Conservation (phyloP, 1,140 invertebrate species). For the Lordiphosa mommai region DNA sequence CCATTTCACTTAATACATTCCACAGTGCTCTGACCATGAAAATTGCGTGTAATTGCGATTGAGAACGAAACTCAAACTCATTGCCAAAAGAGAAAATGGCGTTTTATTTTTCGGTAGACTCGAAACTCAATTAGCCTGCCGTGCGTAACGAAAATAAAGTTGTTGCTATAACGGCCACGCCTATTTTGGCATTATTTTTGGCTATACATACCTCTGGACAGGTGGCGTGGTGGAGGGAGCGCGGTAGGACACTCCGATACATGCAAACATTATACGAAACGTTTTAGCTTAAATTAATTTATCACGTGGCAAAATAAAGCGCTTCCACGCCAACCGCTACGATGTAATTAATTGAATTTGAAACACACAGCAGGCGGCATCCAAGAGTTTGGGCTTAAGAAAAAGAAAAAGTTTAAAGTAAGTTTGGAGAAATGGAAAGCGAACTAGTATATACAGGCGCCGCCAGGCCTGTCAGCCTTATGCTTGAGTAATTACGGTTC, state of each 20-base stretch:
- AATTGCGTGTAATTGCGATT: conserved; percentile 51
- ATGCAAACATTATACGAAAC: conserved; percentile 60
- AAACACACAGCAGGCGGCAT: conserved; percentile 6
- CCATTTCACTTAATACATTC: background rate
- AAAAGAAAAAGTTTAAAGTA: conserved; percentile 27
- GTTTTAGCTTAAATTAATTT: conserved; percentile 66
- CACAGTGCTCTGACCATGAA: conserved; percentile 22
- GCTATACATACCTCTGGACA: background rate
- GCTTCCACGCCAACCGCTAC: conserved; percentile 21
- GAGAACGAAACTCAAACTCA: conserved; percentile 31
- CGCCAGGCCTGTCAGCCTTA: conserved; percentile 3
- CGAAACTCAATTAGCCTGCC: conserved; percentile 61
- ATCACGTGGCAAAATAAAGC: conserved; percentile 73
- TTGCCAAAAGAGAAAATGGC: conserved; percentile 42
- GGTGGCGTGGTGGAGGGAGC: background rate
- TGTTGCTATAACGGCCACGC: conserved; percentile 39
- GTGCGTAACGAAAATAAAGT: conserved; percentile 50
- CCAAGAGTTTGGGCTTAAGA: conserved; percentile 10
- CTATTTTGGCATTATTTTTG: conserved; percentile 20
- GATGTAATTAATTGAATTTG: conserved; percentile 68
- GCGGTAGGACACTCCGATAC: conserved; percentile 12
- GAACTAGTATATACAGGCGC: conserved; percentile 2
- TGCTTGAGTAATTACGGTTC: conserved; percentile 31
- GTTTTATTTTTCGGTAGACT: conserved; percentile 34
- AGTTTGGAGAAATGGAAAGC: background rate